Conservation (phyloP, 2,888 invertebrate species). For the Periphyllus acericola region DNA sequence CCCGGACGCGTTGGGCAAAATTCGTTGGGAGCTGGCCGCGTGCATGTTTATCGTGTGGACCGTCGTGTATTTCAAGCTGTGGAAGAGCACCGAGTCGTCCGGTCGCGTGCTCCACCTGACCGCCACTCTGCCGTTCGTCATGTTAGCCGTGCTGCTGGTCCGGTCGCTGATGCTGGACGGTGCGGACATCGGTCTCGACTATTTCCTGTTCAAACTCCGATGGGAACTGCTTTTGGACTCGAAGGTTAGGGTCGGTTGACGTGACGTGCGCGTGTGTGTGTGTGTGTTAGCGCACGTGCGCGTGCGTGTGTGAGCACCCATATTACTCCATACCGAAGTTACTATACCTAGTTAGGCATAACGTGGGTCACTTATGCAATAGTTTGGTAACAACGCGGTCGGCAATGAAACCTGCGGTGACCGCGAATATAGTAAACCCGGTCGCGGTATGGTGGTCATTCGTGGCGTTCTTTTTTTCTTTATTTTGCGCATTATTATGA, state of each 20-base stretch:
- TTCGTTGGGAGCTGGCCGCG: slow-evolving; percentile 90
- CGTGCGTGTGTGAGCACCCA: background rate
- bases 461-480: no score
- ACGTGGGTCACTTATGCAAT: no score
- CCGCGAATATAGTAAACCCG: background rate
- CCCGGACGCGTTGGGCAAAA: slow-evolving; percentile 75
- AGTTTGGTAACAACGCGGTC: no score
- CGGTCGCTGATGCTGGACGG: slow-evolving; percentile 91
- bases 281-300: background rate
- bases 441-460: background rate
- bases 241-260: slow-evolving; percentile 71
- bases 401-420: background rate
- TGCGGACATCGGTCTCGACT: slow-evolving; percentile 84
- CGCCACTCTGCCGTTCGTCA: slow-evolving; percentile 89
- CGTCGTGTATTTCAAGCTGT: slow-evolving; percentile 93
- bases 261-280: background rate
- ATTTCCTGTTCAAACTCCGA: slow-evolving; percentile 83
- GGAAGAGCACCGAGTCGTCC: slow-evolving; percentile 96
- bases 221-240: slow-evolving; percentile 85
- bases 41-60: slow-evolving; percentile 93
- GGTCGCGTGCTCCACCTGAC: slow-evolving; percentile 92
- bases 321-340: background rate
- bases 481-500: no score
- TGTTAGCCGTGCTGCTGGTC: slow-evolving; percentile 86
- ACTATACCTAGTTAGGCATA: no score